Evolutionary conservation across 2,113 vertebrate species (phyloP).

Genomic region (Thomomys bottae): DNA sequence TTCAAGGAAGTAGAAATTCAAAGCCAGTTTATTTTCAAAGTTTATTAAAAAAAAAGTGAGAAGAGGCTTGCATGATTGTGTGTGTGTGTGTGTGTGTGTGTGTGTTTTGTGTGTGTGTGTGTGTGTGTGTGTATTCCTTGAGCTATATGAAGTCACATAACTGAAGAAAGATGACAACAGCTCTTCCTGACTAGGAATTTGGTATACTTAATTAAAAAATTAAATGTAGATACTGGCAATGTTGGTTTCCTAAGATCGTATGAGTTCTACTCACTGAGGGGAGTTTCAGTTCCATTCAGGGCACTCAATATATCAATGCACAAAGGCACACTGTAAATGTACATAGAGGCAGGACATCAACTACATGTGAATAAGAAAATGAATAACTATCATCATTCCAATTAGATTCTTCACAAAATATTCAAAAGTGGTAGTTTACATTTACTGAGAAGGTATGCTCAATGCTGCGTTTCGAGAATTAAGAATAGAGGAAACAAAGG

Average conservation of each 20-base stretch:
- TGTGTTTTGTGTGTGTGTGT: not conserved
- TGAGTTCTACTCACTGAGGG: conserved; percentile 33
- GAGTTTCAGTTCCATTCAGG: conserved; percentile 60
- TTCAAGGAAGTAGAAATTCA: conserved; percentile 49
- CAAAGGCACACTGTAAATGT: not conserved
- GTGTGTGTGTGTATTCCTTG: conserved; percentile 46
- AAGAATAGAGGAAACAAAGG: not conserved
- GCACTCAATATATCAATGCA: conserved; percentile 29
- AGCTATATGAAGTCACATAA: conserved; percentile 59
- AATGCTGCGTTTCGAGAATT: not conserved
- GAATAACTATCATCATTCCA: not conserved
- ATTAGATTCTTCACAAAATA: not conserved
- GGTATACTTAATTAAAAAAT: conserved; percentile 77
- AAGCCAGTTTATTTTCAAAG: conserved; percentile 60
- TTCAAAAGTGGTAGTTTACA: conserved; percentile 26
- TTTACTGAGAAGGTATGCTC: not conserved
- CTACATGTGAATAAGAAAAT: not conserved
- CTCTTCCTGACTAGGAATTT: conserved; percentile 64
- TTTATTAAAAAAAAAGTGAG: conserved; percentile 34
- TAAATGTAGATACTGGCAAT: conserved; percentile 62
- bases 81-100: not conserved
- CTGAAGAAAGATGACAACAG: conserved; percentile 65
- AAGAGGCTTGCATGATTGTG: conserved; percentile 47
- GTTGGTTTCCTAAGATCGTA: conserved; percentile 53
- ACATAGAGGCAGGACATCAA: not conserved